These are phyloP conservation scores for Elegia similella DNA, from an alignment of 2,888 invertebrate species.

Conservation along the genomic window DNA sequence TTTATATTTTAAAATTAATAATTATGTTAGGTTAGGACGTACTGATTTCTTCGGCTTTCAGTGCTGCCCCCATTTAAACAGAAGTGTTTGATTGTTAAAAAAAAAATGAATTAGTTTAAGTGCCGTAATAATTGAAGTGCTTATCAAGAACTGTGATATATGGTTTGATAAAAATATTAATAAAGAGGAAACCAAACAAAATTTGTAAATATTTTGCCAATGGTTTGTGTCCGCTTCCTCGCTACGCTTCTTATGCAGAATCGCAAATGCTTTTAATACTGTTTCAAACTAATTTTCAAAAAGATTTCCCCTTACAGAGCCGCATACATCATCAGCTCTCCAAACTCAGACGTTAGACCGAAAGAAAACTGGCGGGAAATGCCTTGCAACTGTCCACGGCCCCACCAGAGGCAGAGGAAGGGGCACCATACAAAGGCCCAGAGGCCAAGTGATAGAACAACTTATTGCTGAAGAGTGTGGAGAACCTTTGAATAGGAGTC, in stretches of 20 bases:
- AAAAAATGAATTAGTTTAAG: no score
- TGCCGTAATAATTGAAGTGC: no score
- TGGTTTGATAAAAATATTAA: no score
- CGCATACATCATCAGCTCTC: slow-evolving; percentile 74
- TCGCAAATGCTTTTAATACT: background rate
- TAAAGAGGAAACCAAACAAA: no score
- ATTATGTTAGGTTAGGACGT: no score
- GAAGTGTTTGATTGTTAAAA: no score
- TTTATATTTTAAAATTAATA: no score
- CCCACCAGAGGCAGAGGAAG: slow-evolving; percentile 55
- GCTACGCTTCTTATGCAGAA: slow-evolving; percentile 22
- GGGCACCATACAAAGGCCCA: slow-evolving; percentile 57
- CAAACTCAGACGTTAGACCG: slow-evolving; percentile 73
- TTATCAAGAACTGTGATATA: no score
- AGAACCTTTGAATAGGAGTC: slow-evolving; percentile 65
- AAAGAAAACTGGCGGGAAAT: slow-evolving; percentile 54
- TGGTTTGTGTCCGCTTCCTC: slow-evolving; percentile 20
- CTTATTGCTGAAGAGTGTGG: slow-evolving; percentile 75
- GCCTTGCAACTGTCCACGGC: slow-evolving; percentile 68
- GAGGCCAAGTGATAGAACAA: slow-evolving; percentile 68
- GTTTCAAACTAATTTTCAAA: slow-evolving; percentile 6
- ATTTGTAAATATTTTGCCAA: background rate
- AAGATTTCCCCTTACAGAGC: slow-evolving; percentile 47
- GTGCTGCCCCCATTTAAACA: no score
- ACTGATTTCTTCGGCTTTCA: no score